Conservation (phyloP, 1,140 invertebrate species). For the Cydia amplana region DNA sequence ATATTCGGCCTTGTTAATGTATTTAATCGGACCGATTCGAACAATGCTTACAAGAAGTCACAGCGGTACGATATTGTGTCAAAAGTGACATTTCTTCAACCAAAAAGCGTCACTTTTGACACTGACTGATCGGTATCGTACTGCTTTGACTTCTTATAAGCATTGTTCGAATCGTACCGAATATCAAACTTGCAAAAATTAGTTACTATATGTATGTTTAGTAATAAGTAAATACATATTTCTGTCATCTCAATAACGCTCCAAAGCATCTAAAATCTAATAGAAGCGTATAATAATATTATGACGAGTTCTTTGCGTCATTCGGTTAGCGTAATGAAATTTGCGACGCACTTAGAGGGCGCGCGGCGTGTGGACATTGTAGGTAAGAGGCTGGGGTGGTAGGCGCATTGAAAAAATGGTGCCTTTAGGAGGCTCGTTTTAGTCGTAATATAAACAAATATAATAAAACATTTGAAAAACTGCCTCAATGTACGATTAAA, state of each 20-base stretch:
- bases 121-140: too few species aligned
- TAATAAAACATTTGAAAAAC: too few species aligned
- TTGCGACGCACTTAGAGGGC: constrained; percentile 30
- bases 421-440: background rate
- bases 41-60: too few species aligned
- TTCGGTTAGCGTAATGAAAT: constrained; percentile 32
- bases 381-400: background rate
- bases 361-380: background rate
- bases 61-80: too few species aligned
- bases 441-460: too few species aligned
- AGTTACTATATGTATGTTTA: background rate
- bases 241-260: background rate
- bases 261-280: constrained; percentile 16
- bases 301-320: constrained; percentile 19
- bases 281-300: constrained; percentile 24
- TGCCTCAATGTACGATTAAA: too few species aligned
- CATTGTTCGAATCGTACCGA: too few species aligned
- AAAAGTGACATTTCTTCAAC: too few species aligned
- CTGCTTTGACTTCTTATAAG: too few species aligned
- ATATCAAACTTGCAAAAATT: background rate
- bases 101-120: too few species aligned
- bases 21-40: too few species aligned
- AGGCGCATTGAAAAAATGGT: background rate
- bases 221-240: background rate
- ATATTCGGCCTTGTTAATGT: too few species aligned